Conservation (phyloP, 2,888 invertebrate species). For the Pelosia muscerda region DNA sequence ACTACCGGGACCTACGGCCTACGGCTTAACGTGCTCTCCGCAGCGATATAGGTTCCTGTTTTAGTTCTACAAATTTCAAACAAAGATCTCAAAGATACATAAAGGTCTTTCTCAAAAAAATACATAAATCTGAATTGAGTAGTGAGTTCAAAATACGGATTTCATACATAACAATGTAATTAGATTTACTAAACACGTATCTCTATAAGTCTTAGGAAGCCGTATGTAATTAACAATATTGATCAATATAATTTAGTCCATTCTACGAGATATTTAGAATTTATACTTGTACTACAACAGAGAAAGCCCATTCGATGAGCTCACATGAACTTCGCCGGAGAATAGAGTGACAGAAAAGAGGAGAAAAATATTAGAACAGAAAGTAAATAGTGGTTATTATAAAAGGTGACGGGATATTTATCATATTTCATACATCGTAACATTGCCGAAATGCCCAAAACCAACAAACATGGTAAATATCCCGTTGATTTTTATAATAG, state of each 20-base stretch:
- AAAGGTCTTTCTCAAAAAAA: background rate
- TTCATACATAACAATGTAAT: background rate
- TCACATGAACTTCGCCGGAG: background rate
- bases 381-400: too few relatives aligned
- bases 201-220: conserved; percentile 51
- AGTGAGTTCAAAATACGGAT: background rate
- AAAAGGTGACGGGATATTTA: too few relatives aligned
- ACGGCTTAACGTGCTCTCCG: too few relatives aligned
- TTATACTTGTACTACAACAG: background rate
- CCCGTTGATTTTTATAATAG: too few relatives aligned
- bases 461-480: too few relatives aligned
- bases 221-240: conserved; percentile 21
- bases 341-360: background rate
- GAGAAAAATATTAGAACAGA: too few relatives aligned
- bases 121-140: background rate
- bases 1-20: too few relatives aligned
- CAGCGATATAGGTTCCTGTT: too few relatives aligned
- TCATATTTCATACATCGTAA: too few relatives aligned
- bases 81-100: background rate
- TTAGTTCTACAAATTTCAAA: background rate
- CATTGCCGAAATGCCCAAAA: too few relatives aligned
- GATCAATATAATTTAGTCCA: conserved; percentile 8
- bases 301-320: background rate
- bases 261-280: conserved; percentile 13
- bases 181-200: conserved; percentile 36